Percentiles rank a stretch among this genome's conserved stretches.
phyloP scores from a whole-genome alignment of 2,113 vertebrate genomes.

The Nesospiza acunhae region DNA sequence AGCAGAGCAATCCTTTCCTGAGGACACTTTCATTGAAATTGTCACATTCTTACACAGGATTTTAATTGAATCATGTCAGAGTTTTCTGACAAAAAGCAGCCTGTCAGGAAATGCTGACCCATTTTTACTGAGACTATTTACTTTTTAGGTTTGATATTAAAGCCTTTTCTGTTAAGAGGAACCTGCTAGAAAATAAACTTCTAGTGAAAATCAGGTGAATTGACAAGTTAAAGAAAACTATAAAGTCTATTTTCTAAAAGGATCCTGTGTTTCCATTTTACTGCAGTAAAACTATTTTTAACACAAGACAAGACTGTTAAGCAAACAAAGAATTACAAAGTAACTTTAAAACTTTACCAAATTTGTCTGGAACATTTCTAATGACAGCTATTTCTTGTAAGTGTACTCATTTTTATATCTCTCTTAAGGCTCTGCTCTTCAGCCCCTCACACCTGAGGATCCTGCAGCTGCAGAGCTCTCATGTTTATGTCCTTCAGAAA shows the following conservation, averaged over 20 bases:
- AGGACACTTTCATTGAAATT: neutral
- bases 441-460: neutral
- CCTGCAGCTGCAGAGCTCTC: neutral
- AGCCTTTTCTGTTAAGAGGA: neutral
- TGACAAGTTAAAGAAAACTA: neutral
- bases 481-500: neutral
- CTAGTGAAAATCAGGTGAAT: neutral
- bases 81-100: neutral
- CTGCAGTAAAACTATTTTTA: neutral
- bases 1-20: neutral
- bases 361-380: neutral
- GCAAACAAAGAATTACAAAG: neutral
- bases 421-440: neutral
- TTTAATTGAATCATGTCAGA: constrained; percentile 6
- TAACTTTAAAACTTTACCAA: neutral
- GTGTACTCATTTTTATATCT: neutral
- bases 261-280: neutral
- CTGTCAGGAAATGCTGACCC: neutral
- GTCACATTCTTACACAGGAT: neutral
- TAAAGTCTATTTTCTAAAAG: neutral
- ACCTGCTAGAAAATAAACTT: neutral
- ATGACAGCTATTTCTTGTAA: neutral
- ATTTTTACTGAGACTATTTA: neutral
- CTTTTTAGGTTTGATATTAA: neutral
- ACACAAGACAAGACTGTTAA: neutral